Base-by-base conservation (phyloP, 2,797 vertebrate genomes). In the Delichon dasypus region DNA sequence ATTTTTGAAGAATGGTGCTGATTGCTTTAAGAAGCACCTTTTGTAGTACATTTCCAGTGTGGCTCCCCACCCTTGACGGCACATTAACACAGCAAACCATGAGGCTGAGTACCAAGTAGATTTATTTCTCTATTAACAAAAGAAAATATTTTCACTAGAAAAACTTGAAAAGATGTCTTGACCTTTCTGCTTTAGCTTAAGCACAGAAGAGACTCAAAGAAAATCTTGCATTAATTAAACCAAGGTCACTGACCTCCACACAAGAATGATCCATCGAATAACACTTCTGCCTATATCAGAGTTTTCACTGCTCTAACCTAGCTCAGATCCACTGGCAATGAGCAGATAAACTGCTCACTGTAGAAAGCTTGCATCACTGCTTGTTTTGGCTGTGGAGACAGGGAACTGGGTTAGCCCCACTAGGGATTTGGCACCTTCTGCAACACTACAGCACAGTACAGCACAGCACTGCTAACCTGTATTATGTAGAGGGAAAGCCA, bases 111-210 rank as follows among this genome's bases (percentile, higher is more conserved):
- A 75, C 65, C n/a, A 67, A 66, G 60, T 6, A 67, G 55, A 80
- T 22, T 53, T 48, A 71, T 61, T 85, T 77, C 57, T 96, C 90
- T 93, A n/a, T 40, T 32, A 88, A 76, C 61, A 89, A 94, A 96
- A 89, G 53, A 87, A 89, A 96, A 86, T 71, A 68, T 76, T 92
- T 62, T 48, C 45, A 65, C 17, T 50, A 34, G 32, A 79, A 54
- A 85, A 87, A 42, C 44, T 66, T 68, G 3, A 32, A 5, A 65
- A 57, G 17, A 34, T 16, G 29, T 50, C 45, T 42, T 36, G 23
- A 70, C 8, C 65, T 55, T 16, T 13, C 50, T 68, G 26, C 78
- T 92, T 95, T 60, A 42, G 40, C 93, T 94, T 72, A 48, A 20
- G 29, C 66, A 87, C 26, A 73, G 51, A 86, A 91, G 79, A 89